These are phyloP conservation scores for Sebastes nivosus DNA, from an alignment of 2,797 vertebrate genomes.

Conservation along the genomic window DNA sequence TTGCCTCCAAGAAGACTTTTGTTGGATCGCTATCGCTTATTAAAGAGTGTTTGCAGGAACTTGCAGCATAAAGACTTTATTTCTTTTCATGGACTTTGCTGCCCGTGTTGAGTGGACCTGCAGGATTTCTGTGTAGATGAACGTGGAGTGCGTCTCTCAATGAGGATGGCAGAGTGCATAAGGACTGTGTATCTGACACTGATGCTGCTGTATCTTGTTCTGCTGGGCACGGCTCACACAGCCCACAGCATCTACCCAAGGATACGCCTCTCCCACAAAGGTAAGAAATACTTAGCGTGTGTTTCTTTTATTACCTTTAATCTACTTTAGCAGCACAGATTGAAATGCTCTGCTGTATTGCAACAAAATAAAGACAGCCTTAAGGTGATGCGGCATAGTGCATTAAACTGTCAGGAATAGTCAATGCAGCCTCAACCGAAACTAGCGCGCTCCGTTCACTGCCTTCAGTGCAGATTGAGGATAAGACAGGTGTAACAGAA, in stretches of 20 bases:
- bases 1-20: slow-evolving; percentile 32
- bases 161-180: slow-evolving; percentile 68
- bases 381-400: neutral
- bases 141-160: slow-evolving; percentile 21
- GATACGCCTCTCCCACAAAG: slow-evolving; percentile 88
- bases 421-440: slow-evolving; percentile 20
- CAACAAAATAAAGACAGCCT: neutral
- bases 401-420: slow-evolving; percentile 8
- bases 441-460: slow-evolving; percentile 3
- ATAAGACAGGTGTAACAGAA: slow-evolving; percentile 24
- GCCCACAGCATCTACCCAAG: slow-evolving; percentile 83
- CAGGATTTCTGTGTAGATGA: slow-evolving; percentile 39
- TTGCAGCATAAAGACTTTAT: slow-evolving; percentile 23
- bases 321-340: neutral
- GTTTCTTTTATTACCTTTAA: neutral
- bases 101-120: slow-evolving; percentile 35
- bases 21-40: neutral
- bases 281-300: slow-evolving; percentile 71
- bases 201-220: slow-evolving; percentile 65
- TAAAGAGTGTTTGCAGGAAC: slow-evolving; percentile 19
- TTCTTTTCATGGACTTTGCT: slow-evolving; percentile 36
- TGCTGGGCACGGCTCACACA: slow-evolving; percentile 62
- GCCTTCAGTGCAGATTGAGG: slow-evolving; percentile 11
- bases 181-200: slow-evolving; percentile 58
- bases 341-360: neutral